Conservation (phyloP, 2,113 vertebrate genomes). For the Xiphias gladius region DNA sequence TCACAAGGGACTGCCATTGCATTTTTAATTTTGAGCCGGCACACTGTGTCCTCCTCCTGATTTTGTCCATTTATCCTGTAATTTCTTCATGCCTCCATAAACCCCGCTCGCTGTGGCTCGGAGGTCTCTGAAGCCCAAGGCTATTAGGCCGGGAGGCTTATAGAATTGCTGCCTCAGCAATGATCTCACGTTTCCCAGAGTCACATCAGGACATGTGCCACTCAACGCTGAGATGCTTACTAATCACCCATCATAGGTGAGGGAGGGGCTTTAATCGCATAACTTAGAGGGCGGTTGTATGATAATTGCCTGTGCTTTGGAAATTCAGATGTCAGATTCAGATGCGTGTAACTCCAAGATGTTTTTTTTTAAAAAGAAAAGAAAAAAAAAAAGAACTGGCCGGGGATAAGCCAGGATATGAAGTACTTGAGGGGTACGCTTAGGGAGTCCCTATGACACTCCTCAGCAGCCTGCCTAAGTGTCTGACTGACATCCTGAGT, state of each 20-base stretch:
- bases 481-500: conserved; percentile 13
- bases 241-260: conserved; percentile 46
- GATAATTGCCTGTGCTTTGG: conserved; percentile 16
- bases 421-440: neutral
- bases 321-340: conserved; percentile 8
- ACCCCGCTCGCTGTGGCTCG: neutral
- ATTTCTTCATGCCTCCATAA: conserved; percentile 33
- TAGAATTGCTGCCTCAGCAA: conserved; percentile 62
- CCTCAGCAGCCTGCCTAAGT: neutral
- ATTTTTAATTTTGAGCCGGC: neutral
- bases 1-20: neutral
- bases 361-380: too few species aligned
- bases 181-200: conserved; percentile 51
- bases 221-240: conserved; percentile 22
- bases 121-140: conserved; percentile 51
- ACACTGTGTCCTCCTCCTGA: neutral
- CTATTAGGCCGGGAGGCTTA: conserved; percentile 55
- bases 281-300: neutral
- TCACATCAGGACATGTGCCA: conserved; percentile 50
- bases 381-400: neutral
- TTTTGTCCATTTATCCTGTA: conserved; percentile 5
- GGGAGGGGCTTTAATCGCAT: conserved; percentile 22
- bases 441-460: neutral
- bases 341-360: too few species aligned
- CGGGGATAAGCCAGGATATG: neutral